Evolutionary conservation across 2,797 vertebrate genomes (phyloP).

Genomic region (Percopsis omiscomaycus): DNA sequence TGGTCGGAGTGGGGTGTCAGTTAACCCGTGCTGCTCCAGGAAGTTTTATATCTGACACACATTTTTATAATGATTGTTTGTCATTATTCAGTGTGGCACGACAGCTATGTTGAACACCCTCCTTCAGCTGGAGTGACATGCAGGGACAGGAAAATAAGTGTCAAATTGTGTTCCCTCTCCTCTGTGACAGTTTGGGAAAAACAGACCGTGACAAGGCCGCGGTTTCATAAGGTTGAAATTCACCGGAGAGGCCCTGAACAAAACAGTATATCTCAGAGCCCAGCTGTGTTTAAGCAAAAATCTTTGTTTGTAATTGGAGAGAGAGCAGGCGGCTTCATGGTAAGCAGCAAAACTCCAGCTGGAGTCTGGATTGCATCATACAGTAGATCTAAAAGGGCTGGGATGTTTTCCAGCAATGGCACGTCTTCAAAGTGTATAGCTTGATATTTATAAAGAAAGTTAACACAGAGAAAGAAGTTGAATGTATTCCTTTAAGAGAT

Average conservation of each 20-base stretch:
- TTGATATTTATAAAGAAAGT: background rate
- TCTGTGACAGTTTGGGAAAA: constrained; percentile 5
- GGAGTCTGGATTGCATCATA: constrained; percentile 24
- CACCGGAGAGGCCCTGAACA: constrained; percentile 28
- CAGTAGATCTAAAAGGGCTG: background rate
- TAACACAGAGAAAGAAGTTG: too few relatives aligned
- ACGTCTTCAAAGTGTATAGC: background rate
- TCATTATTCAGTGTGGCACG: constrained; percentile 7
- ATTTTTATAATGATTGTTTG: constrained; percentile 1
- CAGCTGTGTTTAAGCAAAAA: constrained; percentile 61
- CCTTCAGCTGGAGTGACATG: background rate
- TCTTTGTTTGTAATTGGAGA: constrained; percentile 36
- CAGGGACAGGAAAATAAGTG: constrained; percentile 12
- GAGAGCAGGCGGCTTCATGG: constrained; percentile 9
- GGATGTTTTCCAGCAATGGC: background rate
- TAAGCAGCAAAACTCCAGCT: constrained; percentile 33
- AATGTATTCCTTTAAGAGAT: too few relatives aligned
- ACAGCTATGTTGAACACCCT: constrained; percentile 4
- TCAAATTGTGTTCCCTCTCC: constrained; percentile 6
- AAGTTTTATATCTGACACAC: background rate
- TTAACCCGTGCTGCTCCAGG: constrained; percentile 4
- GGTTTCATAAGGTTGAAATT: constrained; percentile 40
- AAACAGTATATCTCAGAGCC: constrained; percentile 18
- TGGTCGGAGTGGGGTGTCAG: constrained; percentile 13
- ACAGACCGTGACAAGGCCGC: constrained; percentile 9